A percentile compares a stretch with the other conserved stretches of the same genome.
phyloP scores from a whole-genome alignment of 2,797 vertebrate genomes.

The Protosalanx chinensis region DNA sequence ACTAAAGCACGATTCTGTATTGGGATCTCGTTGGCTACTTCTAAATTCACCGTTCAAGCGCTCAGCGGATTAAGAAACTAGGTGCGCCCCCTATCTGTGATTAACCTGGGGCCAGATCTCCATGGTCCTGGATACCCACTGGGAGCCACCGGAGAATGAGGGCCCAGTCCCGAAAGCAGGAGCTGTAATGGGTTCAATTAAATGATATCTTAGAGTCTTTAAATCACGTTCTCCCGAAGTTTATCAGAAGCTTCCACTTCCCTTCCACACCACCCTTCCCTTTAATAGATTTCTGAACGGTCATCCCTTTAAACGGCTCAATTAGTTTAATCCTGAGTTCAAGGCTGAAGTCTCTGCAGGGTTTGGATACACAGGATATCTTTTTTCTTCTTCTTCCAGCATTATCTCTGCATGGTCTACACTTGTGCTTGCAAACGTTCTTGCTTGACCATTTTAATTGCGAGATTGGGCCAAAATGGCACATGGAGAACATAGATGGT shows the following conservation, averaged over 20 bases:
- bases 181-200: neutral
- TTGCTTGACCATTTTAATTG: neutral
- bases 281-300: constrained; percentile 56
- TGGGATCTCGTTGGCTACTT: too few relatives aligned
- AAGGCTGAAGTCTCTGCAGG: constrained; percentile 41
- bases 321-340: constrained; percentile 64
- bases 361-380: constrained; percentile 10
- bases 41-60: neutral
- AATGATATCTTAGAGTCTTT: neutral
- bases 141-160: too few relatives aligned
- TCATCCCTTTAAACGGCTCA: constrained; percentile 77
- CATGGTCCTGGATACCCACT: constrained; percentile 42
- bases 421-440: neutral
- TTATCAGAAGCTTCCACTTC: neutral
- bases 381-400: constrained; percentile 25
- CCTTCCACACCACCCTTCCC: constrained; percentile 44
- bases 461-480: constrained; percentile 26
- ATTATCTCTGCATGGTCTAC: constrained; percentile 18
- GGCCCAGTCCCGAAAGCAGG: neutral
- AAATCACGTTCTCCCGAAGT: neutral
- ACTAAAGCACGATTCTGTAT: too few relatives aligned
- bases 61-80: neutral
- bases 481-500: constrained; percentile 35
- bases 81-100: constrained; percentile 31
- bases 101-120: neutral